Evolutionary conservation across 1,140 invertebrate species (phyloP), one percentile per base, ranked within the genome.

Genomic region (Telenomus remus): DNA sequence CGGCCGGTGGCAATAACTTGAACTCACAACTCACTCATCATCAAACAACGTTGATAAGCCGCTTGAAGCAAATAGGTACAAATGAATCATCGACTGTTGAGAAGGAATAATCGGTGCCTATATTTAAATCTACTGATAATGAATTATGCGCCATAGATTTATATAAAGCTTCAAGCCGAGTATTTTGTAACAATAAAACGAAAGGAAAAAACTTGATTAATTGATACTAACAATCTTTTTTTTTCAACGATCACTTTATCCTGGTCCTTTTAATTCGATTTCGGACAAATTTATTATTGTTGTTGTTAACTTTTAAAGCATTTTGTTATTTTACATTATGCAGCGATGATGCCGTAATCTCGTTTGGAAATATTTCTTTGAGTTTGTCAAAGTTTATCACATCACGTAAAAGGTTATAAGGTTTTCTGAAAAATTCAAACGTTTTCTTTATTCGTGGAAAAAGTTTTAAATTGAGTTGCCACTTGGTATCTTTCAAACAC

Each of bases 1-100:
- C 85, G 82, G 91, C 90, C 14, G 92, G 89, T 39, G 89, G 90
- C 37, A 84, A 76, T 66, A 85, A 90, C 69, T 74, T 95, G 37
- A 91, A 92, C 16, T 84, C 86, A 37, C 90, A 94, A 78, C 83
- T 95, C n/a, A 92, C 90, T 69, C 89, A 90, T 74, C 91, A 92
- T 87, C 93, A 93, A 81, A 90, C 89, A 53, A 90, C 86, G 48
- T 86, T 94, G 46, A 90, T 94, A 13, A 89, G 89, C 51, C 87
- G 92, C 76, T 86, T 93, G 39, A 89, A 92, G 63, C 87, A 89
- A 72, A 90, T 91, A 76, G 87, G 87, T 76, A 82, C 83, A 85
- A 83, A 78, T 46, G 80, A 78, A 80, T 57, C 71, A 61, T 42
- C 78, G 53, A 66, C 70, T 73, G 70, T 81, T 69, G 66, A 63